Percentiles rank a stretch among this genome's conserved stretches.
Conservation (phyloP, 2,888 invertebrate species). For the Arge pagana region DNA sequence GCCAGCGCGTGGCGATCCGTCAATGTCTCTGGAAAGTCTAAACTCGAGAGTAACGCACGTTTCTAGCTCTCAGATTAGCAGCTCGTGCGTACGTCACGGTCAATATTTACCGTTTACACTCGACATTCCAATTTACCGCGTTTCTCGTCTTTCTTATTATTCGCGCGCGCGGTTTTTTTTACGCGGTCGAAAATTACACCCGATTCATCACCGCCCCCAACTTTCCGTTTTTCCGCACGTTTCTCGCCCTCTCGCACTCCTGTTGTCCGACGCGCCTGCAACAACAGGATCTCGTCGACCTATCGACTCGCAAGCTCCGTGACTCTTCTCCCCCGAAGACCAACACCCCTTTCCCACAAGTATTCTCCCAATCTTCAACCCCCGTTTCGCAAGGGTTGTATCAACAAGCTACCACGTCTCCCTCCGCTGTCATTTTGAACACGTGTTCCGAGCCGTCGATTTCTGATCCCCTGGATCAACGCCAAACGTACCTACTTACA, state of each 20-base stretch:
- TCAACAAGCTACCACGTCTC: neutral
- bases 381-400: slow-evolving; percentile 24
- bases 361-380: neutral
- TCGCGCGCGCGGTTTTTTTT: slow-evolving; percentile 14
- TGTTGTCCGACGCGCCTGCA: slow-evolving; percentile 6
- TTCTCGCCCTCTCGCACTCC: slow-evolving; percentile 12
- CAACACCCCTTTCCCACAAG: neutral
- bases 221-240: slow-evolving; percentile 1
- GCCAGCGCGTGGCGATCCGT: slow-evolving; percentile 18
- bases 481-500: neutral
- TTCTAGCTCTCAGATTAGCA: no score
- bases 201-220: slow-evolving; percentile 29
- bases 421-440: no score
- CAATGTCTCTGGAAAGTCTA: slow-evolving; percentile 19
- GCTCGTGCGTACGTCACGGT: neutral
- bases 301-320: no score
- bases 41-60: no score
- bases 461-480: slow-evolving; percentile 8
- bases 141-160: slow-evolving; percentile 38
- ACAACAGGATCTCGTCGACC: no score
- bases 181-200: slow-evolving; percentile 22
- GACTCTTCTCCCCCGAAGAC: no score
- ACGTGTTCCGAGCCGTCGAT: neutral
- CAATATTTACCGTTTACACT: slow-evolving; percentile 4
- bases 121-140: slow-evolving; percentile 11